These are phyloP conservation scores for Sylvia atricapilla DNA, from an alignment of 2,113 vertebrate genomes.

Conservation along the genomic window DNA sequence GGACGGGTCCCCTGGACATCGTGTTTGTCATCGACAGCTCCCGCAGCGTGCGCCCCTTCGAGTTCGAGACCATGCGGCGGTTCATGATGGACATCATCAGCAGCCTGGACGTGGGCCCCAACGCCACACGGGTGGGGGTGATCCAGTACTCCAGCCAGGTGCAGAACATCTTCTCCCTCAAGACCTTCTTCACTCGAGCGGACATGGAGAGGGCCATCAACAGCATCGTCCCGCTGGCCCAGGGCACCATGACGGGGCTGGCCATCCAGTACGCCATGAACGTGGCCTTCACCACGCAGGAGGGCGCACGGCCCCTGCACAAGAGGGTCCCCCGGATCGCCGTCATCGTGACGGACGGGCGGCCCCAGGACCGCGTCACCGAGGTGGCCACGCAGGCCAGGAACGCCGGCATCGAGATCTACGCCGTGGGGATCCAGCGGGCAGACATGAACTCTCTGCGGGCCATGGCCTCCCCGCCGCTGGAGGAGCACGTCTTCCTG, in stretches of 20 bases:
- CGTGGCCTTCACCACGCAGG: constrained; percentile 82
- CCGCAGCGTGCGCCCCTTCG: constrained; percentile 90
- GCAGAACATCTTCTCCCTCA: constrained; percentile 91
- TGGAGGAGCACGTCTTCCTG: constrained; percentile 93
- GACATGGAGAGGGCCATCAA: constrained; percentile 90
- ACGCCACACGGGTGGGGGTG: constrained; percentile 86
- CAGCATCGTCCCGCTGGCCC: constrained; percentile 86
- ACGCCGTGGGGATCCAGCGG: constrained; percentile 90
- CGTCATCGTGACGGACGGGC: constrained; percentile 91
- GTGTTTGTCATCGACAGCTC: constrained; percentile 97
- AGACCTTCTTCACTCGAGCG: constrained; percentile 73
- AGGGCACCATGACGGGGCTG: constrained; percentile 97
- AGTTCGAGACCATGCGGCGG: constrained; percentile 94
- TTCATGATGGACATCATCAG: constrained; percentile 93
- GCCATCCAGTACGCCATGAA: constrained; percentile 94
- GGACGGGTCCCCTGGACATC: constrained; percentile 88
- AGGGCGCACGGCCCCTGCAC: constrained; percentile 79
- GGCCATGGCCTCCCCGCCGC: constrained; percentile 90
- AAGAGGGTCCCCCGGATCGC: constrained; percentile 85
- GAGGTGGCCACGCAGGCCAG: constrained; percentile 90
- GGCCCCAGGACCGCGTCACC: constrained; percentile 92
- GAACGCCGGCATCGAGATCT: constrained; percentile 91
- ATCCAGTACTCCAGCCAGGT: constrained; percentile 98
- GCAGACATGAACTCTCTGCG: constrained; percentile 91
- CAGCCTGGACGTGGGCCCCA: constrained; percentile 84